These are phyloP conservation scores for Zaprionus tsacasi DNA, from an alignment of 1,140 invertebrate species.

Conservation along the genomic window DNA sequence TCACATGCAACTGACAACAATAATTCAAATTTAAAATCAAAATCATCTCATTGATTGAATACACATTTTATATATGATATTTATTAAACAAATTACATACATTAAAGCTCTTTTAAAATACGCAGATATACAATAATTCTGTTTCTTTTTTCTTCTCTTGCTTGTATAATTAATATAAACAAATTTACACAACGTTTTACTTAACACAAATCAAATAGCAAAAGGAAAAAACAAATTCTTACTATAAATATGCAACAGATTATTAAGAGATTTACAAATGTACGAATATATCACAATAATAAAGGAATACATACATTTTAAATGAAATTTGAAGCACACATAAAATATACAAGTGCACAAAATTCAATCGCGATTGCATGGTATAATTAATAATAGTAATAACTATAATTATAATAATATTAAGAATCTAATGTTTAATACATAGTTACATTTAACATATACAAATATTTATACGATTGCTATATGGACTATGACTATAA, in stretches of 20 bases:
- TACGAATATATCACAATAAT: constrained; percentile 82
- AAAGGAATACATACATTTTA: constrained; percentile 80
- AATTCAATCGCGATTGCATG: constrained; percentile 45
- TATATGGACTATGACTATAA: constrained; percentile 54
- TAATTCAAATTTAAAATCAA: neutral
- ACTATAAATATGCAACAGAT: constrained; percentile 82
- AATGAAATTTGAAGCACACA: constrained; percentile 70
- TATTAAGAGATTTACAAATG: constrained; percentile 74
- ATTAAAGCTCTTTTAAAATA: constrained; percentile 75
- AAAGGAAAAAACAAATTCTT: constrained; percentile 53
- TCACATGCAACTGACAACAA: neutral
- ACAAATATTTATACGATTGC: constrained; percentile 25
- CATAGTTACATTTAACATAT: constrained; percentile 34
- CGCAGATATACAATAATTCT: constrained; percentile 41
- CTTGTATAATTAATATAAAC: constrained; percentile 50
- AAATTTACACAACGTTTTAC: constrained; percentile 38
- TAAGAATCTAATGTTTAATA: constrained; percentile 49
- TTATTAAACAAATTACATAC: constrained; percentile 60
- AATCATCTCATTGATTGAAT: neutral
- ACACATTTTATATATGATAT: constrained; percentile 39
- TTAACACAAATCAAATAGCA: constrained; percentile 26
- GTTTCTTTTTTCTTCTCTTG: constrained; percentile 39
- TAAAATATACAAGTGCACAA: constrained; percentile 38
- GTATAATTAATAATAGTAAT: neutral
- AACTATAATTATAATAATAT: constrained; percentile 5